A percentile compares a stretch with the other conserved stretches of the same genome.
Conservation (phyloP, 2,888 invertebrate genomes). For the Hydropsyche betteni region DNA sequence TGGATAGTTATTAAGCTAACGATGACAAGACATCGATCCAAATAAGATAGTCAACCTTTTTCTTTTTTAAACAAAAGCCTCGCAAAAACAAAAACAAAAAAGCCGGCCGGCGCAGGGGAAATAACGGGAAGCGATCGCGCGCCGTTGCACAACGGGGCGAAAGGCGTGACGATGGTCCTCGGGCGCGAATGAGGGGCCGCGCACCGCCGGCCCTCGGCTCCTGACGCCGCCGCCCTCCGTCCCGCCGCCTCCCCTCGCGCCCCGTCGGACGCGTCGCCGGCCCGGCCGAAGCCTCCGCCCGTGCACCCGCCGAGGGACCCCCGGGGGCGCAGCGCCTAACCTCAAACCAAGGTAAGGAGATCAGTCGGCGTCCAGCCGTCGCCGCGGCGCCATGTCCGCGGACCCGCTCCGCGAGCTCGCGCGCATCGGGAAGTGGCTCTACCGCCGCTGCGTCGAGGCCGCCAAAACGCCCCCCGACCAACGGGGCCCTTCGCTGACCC, state of each 20-base stretch:
- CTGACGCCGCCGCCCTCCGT: not conserved
- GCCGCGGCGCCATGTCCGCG: no score
- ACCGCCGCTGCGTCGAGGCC: not conserved
- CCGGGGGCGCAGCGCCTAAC: not conserved
- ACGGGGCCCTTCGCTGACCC: not conserved
- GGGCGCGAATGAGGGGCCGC: not conserved
- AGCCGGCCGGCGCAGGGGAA: not conserved
- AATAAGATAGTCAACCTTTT: no score
- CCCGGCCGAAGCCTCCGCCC: not conserved
- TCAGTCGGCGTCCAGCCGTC: no score
- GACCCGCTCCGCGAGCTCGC: not conserved
- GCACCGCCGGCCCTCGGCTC: not conserved
- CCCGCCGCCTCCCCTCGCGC: not conserved
- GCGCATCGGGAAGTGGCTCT: not conserved
- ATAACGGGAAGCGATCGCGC: no score
- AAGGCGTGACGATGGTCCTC: not conserved
- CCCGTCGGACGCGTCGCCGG: not conserved
- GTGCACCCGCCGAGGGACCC: constrained; percentile 1
- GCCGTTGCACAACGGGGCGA: no score
- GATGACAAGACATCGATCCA: no score
- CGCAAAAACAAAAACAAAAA: not conserved
- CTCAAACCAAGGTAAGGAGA: no score
- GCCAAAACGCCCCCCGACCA: not conserved
- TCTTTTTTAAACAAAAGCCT: no score
- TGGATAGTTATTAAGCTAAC: no score